phyloP scores from a whole-genome alignment of 2,113 vertebrate genomes.

The Chionodraco myersi region DNA sequence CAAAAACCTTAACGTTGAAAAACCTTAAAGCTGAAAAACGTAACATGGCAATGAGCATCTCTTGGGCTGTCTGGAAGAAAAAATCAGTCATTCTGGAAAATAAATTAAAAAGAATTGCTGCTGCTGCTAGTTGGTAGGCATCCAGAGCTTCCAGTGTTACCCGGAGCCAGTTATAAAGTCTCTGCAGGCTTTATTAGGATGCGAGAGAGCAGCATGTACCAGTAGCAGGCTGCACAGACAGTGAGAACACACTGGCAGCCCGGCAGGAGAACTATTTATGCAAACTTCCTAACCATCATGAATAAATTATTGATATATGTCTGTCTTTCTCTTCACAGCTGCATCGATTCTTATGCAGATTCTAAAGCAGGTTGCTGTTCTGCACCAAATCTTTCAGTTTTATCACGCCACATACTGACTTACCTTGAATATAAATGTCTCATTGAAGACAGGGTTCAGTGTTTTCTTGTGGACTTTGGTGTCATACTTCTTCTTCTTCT shows the following conservation, averaged over 20 bases:
- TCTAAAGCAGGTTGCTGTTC: neutral
- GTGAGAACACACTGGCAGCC: slow-evolving; percentile 13
- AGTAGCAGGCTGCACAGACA: slow-evolving; percentile 9
- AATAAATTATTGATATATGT: neutral
- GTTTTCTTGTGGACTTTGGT: slow-evolving; percentile 99
- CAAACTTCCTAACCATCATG: neutral
- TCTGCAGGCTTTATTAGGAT: slow-evolving; percentile 75
- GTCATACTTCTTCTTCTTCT: slow-evolving; percentile 98
- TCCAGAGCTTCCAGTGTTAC: slow-evolving; percentile 33
- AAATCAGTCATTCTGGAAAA: neutral
- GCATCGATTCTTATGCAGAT: neutral
- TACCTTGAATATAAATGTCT: slow-evolving; percentile 98
- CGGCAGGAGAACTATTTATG: neutral
- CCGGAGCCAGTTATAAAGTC: slow-evolving; percentile 45
- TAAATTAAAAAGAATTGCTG: neutral
- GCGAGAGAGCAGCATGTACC: slow-evolving; percentile 45
- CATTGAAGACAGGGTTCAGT: slow-evolving; percentile 96
- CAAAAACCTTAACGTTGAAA: too few species aligned
- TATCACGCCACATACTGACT: neutral
- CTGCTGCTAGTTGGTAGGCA: slow-evolving; percentile 32
- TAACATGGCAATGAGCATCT: neutral
- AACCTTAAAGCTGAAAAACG: too few species aligned
- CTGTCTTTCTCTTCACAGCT: neutral
- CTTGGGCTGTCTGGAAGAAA: neutral
- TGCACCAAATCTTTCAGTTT: neutral